phyloP scores from a whole-genome alignment of 2,888 invertebrate genomes.

The Tryphoninae sp. region DNA sequence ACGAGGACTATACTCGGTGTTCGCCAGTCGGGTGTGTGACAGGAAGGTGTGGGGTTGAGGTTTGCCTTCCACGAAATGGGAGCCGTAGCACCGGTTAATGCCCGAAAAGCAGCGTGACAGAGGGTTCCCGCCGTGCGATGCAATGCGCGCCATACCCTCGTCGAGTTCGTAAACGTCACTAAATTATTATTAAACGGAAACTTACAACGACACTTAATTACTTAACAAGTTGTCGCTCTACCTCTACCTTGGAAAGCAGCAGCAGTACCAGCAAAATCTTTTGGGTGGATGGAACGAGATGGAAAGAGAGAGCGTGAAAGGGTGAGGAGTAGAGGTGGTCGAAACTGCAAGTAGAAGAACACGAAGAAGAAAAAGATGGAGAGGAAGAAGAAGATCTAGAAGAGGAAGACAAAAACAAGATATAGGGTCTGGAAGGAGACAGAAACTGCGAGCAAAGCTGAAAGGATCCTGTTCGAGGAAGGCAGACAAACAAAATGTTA shows the following conservation, averaged over 20 bases:
- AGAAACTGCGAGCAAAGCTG: conserved; percentile 50
- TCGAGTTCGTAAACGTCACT: conserved; percentile 73
- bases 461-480: conserved; percentile 51
- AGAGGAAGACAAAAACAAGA: conserved; percentile 38
- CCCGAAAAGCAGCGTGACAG: conserved; percentile 62
- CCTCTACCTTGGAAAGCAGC: conserved; percentile 63
- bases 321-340: conserved; percentile 29
- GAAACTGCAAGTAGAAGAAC: conserved; percentile 55
- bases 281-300: conserved; percentile 56
- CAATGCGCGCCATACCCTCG: conserved; percentile 52
- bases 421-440: conserved; percentile 2
- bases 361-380: conserved; percentile 53
- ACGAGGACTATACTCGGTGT: conserved; percentile 18
- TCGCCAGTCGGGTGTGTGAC: conserved; percentile 21
- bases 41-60: conserved; percentile 12
- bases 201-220: conserved; percentile 77
- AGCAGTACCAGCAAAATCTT: conserved; percentile 63
- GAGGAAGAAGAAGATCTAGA: conserved; percentile 55
- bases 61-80: conserved; percentile 42
- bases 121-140: conserved; percentile 68
- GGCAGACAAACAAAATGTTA: conserved; percentile 51
- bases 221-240: conserved; percentile 76
- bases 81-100: conserved; percentile 52
- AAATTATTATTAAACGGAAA: conserved; percentile 77
- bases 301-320: conserved; percentile 8